These are phyloP conservation scores for Phylloscopus whistleri DNA, from an alignment of 2,113 vertebrate genomes.

Conservation along the genomic window DNA sequence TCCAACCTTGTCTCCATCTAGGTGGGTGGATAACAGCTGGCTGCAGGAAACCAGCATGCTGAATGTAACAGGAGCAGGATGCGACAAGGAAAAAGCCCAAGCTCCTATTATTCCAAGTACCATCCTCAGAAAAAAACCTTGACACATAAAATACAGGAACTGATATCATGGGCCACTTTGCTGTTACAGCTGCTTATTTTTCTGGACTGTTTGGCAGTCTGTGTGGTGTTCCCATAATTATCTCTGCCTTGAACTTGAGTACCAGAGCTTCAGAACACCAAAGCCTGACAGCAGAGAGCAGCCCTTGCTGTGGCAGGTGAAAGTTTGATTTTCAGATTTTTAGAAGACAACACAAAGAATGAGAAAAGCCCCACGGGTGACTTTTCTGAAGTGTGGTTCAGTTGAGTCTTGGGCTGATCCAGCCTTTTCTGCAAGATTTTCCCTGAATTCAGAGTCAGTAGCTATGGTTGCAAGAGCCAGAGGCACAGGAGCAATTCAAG, in stretches of 20 bases:
- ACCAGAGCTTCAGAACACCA: neutral
- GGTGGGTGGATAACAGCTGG: neutral
- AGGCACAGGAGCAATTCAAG: neutral
- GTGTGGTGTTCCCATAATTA: neutral
- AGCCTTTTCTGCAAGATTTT: neutral
- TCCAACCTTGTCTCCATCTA: neutral
- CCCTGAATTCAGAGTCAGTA: neutral
- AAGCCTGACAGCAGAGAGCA: neutral
- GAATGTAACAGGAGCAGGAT: neutral
- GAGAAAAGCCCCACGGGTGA: neutral
- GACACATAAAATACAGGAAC: neutral
- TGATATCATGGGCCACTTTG: neutral
- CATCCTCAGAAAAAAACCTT: neutral
- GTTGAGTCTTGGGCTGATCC: neutral
- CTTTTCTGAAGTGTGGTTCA: neutral
- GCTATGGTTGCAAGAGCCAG: neutral
- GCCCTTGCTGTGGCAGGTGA: neutral
- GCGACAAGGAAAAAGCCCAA: fast-evolving
- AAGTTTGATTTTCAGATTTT: neutral
- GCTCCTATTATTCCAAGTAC: neutral
- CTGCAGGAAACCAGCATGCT: neutral
- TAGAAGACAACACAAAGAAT: neutral
- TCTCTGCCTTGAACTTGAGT: neutral
- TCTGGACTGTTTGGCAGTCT: neutral
- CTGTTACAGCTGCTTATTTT: neutral